These are phyloP conservation scores for Artibeus lituratus DNA, from an alignment of 2,797 vertebrate species.

Conservation along the genomic window DNA sequence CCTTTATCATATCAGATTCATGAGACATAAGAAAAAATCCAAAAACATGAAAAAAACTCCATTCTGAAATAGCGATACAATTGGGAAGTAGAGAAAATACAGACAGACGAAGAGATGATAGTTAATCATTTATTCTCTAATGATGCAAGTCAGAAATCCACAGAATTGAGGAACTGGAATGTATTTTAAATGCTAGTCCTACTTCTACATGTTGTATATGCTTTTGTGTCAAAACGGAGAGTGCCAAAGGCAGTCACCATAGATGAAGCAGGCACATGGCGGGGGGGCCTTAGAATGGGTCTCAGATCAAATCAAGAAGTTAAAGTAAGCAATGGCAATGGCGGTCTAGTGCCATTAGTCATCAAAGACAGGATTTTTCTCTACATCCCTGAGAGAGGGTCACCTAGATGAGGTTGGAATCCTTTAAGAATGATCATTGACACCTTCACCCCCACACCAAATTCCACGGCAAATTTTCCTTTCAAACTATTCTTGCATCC, in stretches of 20 bases:
- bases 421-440: not conserved
- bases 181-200: not conserved
- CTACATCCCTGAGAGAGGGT: not conserved
- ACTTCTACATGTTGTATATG: not conserved
- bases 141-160: not conserved
- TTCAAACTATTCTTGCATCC: not conserved
- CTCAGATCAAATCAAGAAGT: not conserved
- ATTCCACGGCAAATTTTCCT: not conserved
- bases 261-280: not conserved
- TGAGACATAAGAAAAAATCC: not conserved
- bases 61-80: not conserved
- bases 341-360: not conserved
- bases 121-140: not conserved
- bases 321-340: not conserved
- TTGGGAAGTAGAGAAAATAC: not conserved
- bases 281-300: not conserved
- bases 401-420: not conserved
- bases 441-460: not conserved
- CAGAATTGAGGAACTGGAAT: not conserved
- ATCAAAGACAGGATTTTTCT: not conserved
- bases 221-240: not conserved
- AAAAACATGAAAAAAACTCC: not conserved
- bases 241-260: not conserved
- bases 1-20: not conserved
- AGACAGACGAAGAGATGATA: not conserved